phyloP scores from a whole-genome alignment of 2,113 vertebrate genomes.

The Micronycteris hirsuta region DNA sequence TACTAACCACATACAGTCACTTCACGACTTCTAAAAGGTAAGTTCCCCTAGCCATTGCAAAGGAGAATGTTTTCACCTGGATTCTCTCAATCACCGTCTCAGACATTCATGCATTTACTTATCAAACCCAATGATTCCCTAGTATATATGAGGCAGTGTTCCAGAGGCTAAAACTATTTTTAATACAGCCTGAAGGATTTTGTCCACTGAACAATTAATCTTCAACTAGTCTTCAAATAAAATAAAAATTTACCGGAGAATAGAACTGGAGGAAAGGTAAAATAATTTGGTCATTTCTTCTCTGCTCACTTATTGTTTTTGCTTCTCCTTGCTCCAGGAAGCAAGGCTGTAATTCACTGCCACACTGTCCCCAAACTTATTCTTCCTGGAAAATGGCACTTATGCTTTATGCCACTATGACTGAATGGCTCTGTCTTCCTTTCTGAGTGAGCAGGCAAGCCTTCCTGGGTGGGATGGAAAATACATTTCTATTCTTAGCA shows the following conservation, averaged over 20 bases:
- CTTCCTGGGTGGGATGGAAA: conserved; percentile 58
- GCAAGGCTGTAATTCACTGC: background rate
- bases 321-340: background rate
- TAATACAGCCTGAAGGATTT: background rate
- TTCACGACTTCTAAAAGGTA: background rate
- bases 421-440: conserved; percentile 55
- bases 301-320: background rate
- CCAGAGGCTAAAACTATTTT: background rate
- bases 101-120: background rate
- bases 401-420: background rate
- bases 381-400: conserved; percentile 69
- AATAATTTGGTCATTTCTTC: background rate
- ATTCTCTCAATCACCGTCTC: background rate
- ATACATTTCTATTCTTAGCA: conserved; percentile 50
- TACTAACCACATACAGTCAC: background rate
- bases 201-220: background rate
- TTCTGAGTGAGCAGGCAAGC: background rate
- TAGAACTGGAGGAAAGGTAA: background rate
- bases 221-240: conserved; percentile 31
- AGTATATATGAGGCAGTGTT: background rate
- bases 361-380: background rate
- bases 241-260: background rate
- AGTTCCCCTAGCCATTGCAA: background rate
- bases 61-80: background rate
- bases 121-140: background rate